Evolutionary conservation across 2,113 vertebrate genomes (phyloP), one percentile per base, ranked within the genome.

Genomic region (Polypterus bichir): DNA sequence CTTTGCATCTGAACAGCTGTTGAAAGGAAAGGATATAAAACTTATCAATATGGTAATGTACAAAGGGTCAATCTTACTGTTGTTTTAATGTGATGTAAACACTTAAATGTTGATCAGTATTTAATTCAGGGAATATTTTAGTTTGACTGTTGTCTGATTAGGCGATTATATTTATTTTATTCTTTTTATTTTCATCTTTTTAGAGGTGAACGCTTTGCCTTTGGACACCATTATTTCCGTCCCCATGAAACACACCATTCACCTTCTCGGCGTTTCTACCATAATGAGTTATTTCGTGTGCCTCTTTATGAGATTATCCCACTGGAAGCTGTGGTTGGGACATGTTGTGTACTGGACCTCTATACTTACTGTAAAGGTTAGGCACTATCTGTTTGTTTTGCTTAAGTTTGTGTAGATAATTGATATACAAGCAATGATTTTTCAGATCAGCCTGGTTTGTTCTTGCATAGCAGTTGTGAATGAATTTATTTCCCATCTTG

Each of bases 351-450:
- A 49, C 79, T 98, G 1, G 96, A 99, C 74, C 88, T 97, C 3
- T 99, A 99, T 76, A 99, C 95, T 1, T 99, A 89, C 67, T 98
- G 96, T 89, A 99, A 99, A 79, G 96, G 96, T 92, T 67, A 84
- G 81, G 2, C 27, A 1, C 0, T 2, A 4, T 1, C n/a, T 7
- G 3, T 7, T 27, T 27, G 27, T 27, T 27, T 27, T 27, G 27
- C 27, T 27, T 27, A 27, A 27, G 27, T 27, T 27, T 27, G 27
- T 27, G 27, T 27, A 27, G 27, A 27, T 27, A 27, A 27, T 27
- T 27, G 27, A 27, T 27, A 27, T 27, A 27, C 27, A 27, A 27
- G 27, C 27, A 27, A 27, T 27, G 27, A 27, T 27, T 27, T 27
- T 27, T 27, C 27, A 27, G 27, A 27, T 27, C 27, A 1, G 27